Evolutionary conservation across 2,888 invertebrate genomes (phyloP).

Genomic region (Lypha dubia): DNA sequence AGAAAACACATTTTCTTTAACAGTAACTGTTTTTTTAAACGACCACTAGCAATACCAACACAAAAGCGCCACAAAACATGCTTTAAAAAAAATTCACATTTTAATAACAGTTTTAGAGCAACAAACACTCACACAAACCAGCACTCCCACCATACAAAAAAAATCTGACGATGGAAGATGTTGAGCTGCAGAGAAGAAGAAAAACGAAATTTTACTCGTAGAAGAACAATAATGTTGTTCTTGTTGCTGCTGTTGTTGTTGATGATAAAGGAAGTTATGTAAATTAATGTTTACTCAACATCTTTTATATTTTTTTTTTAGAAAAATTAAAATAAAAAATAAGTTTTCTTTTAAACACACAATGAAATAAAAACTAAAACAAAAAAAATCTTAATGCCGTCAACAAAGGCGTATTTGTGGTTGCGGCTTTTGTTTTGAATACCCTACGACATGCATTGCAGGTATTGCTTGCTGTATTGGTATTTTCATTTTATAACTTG

Average conservation of each 20-base stretch:
- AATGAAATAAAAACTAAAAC: neutral
- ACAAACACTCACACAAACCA: slow-evolving; percentile 74
- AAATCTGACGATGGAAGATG: slow-evolving; percentile 66
- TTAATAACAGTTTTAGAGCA: slow-evolving; percentile 78
- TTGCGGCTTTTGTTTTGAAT: slow-evolving; percentile 51
- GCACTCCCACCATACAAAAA: slow-evolving; percentile 74
- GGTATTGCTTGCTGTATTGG: too few relatives aligned
- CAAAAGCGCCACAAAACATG: slow-evolving; percentile 79
- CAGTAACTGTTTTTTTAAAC: slow-evolving; percentile 39
- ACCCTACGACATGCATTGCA: slow-evolving; percentile 18
- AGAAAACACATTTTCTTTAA: slow-evolving; percentile 57
- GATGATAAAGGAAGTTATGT: slow-evolving; percentile 80
- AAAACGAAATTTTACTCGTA: slow-evolving; percentile 31
- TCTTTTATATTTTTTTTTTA: too few relatives aligned
- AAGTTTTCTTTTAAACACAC: slow-evolving; percentile 54
- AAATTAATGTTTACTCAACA: slow-evolving; percentile 84
- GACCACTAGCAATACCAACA: slow-evolving; percentile 32
- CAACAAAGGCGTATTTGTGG: slow-evolving; percentile 65
- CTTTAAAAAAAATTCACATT: slow-evolving; percentile 79
- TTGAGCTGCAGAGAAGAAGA: neutral
- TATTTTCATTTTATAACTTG: neutral
- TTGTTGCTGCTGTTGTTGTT: slow-evolving; percentile 40
- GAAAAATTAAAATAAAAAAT: slow-evolving; percentile 68
- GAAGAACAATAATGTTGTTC: slow-evolving; percentile 16
- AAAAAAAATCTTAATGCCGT: slow-evolving; percentile 40